Evolutionary conservation across 2,888 invertebrate genomes (phyloP).

Genomic region (Scrobipalpa atriplicella): DNA sequence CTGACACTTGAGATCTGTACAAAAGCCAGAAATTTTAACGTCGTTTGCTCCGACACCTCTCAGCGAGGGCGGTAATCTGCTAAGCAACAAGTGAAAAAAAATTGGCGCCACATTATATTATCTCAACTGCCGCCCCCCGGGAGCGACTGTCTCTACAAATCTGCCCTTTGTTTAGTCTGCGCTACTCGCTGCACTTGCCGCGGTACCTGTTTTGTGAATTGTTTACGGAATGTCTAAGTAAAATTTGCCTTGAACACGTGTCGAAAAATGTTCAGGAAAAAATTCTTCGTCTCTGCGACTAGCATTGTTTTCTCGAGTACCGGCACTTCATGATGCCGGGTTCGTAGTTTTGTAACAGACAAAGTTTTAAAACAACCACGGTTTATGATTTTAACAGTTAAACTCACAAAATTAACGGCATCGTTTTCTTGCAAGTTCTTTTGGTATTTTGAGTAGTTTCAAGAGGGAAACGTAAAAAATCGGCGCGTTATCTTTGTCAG

Average conservation of each 20-base stretch:
- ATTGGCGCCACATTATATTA: constrained; percentile 73
- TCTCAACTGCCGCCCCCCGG: constrained; percentile 39
- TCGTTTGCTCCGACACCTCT: constrained; percentile 76
- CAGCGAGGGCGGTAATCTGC: constrained; percentile 55
- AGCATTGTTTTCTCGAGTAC: constrained; percentile 50
- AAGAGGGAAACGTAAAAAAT: constrained; percentile 44
- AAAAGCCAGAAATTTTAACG: constrained; percentile 76
- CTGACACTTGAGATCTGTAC: constrained; percentile 60
- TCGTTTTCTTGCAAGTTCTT: constrained; percentile 7
- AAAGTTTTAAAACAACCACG: constrained; percentile 26
- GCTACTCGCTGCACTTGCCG: constrained; percentile 56
- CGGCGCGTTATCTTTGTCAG: constrained; percentile 45
- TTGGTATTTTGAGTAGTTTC: constrained; percentile 27
- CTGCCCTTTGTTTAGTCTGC: constrained; percentile 56
- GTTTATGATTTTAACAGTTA: constrained; percentile 37
- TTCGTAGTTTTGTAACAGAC: constrained; percentile 26
- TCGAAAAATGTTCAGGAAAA: constrained; percentile 39
- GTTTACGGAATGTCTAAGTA: constrained; percentile 57
- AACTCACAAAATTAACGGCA: constrained; percentile 13
- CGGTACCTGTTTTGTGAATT: constrained; percentile 59
- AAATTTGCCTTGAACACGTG: constrained; percentile 63
- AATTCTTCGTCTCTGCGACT: constrained; percentile 46
- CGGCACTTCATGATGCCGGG: constrained; percentile 45
- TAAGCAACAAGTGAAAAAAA: constrained; percentile 60
- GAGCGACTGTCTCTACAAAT: constrained; percentile 56